A percentile compares a stretch with the other conserved stretches of the same genome.
Conservation (phyloP, 2,797 vertebrate species). For the Dendrocincla fuliginosa region DNA sequence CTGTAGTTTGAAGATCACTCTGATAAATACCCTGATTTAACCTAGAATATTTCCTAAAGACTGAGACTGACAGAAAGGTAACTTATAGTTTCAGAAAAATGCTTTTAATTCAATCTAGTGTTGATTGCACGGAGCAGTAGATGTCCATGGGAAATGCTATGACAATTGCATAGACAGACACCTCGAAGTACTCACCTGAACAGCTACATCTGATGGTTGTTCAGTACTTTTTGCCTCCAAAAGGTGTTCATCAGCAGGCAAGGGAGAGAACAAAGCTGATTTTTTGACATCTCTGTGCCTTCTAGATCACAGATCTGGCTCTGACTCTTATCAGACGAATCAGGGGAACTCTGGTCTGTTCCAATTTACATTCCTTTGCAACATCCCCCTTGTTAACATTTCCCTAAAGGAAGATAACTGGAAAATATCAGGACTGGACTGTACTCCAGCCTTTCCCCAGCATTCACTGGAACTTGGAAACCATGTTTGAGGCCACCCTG, state of each 20-base stretch:
- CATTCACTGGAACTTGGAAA: background rate
- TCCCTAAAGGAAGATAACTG: background rate
- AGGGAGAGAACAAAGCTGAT: background rate
- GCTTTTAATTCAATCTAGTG: background rate
- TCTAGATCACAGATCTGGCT: background rate
- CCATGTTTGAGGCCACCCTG: background rate
- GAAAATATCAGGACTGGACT: background rate
- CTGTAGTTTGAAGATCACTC: background rate
- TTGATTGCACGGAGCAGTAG: background rate
- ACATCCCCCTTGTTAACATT: background rate
- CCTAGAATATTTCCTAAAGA: background rate
- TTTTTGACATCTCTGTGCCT: background rate
- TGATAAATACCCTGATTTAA: background rate
- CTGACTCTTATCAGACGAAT: background rate
- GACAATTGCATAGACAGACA: fast-evolving
- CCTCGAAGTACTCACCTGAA: background rate
- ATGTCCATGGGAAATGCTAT: fast-evolving
- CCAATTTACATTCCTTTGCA: background rate
- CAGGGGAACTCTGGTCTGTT: background rate
- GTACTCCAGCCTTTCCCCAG: background rate
- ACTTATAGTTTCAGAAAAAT: background rate
- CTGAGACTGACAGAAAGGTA: background rate
- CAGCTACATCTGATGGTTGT: background rate
- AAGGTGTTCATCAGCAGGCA: background rate
- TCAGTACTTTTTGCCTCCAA: background rate